Conservation (phyloP, 2,113 vertebrate species). For the Nycticebus coucang region DNA sequence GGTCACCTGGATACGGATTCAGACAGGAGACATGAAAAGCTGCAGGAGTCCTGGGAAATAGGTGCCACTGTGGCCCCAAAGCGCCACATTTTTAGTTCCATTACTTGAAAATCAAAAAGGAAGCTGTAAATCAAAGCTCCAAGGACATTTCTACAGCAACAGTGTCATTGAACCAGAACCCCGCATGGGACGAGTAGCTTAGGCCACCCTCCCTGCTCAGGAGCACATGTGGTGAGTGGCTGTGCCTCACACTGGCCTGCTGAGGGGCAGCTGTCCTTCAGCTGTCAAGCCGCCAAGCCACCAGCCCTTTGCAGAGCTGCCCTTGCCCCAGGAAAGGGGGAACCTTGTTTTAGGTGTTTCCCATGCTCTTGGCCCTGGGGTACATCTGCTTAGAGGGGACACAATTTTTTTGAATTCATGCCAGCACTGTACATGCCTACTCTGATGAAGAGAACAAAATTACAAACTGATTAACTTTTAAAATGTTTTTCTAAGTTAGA, state of each 20-base stretch:
- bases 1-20: constrained; percentile 3
- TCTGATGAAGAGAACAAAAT: neutral
- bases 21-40: neutral
- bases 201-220: neutral
- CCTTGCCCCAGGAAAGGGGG: neutral
- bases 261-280: neutral
- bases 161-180: neutral
- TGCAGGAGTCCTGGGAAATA: neutral
- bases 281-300: neutral
- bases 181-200: rapidly evolving
- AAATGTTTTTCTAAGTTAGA: constrained; percentile 4
- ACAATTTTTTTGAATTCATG: neutral
- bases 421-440: neutral
- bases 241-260: rapidly evolving
- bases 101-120: neutral
- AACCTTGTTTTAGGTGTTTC: no score
- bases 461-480: neutral
- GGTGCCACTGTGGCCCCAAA: neutral
- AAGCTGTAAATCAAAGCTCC: constrained; percentile 9
- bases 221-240: rapidly evolving
- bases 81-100: neutral
- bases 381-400: neutral
- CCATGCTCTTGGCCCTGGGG: neutral
- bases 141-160: neutral
- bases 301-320: neutral